Evolutionary conservation across 2,888 invertebrate species (phyloP).

Genomic region (Chamaedrilus cognettii): DNA sequence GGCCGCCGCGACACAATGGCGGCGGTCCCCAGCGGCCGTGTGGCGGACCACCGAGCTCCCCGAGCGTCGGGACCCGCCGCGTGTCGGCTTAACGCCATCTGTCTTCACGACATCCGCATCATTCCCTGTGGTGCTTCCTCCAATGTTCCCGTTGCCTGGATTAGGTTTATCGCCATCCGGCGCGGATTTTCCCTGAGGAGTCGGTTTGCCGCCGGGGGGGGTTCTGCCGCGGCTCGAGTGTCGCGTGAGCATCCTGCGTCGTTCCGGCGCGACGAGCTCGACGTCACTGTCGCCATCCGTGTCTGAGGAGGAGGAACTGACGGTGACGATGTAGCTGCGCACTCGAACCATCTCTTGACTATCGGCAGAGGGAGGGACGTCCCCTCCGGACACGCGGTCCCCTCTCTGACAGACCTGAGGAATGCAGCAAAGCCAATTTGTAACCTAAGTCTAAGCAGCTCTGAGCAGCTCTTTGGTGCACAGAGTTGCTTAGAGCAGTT

Average conservation of each 20-base stretch:
- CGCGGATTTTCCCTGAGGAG: too few relatives aligned
- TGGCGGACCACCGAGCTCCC: not conserved
- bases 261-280: conserved; percentile 1
- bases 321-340: conserved; percentile 1
- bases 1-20: not conserved
- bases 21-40: not conserved
- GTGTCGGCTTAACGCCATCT: not conserved
- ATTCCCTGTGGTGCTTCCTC: too few relatives aligned
- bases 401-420: conserved; percentile 5
- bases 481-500: too few relatives aligned
- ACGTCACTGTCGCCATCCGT: conserved; percentile 10
- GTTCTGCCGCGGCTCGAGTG: not conserved
- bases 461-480: too few relatives aligned
- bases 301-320: not conserved
- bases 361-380: not conserved
- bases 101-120: not conserved
- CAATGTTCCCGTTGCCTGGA: not conserved
- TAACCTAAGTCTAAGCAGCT: not conserved
- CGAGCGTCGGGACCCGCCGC: not conserved
- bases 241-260: conserved; percentile 1
- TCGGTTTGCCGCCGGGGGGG: too few relatives aligned
- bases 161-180: too few relatives aligned
- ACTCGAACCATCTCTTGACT: conserved; percentile 1
- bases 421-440: not conserved
- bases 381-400: not conserved